phyloP scores from a whole-genome alignment of 1,140 invertebrate species.

The Eupeodes corollae region DNA sequence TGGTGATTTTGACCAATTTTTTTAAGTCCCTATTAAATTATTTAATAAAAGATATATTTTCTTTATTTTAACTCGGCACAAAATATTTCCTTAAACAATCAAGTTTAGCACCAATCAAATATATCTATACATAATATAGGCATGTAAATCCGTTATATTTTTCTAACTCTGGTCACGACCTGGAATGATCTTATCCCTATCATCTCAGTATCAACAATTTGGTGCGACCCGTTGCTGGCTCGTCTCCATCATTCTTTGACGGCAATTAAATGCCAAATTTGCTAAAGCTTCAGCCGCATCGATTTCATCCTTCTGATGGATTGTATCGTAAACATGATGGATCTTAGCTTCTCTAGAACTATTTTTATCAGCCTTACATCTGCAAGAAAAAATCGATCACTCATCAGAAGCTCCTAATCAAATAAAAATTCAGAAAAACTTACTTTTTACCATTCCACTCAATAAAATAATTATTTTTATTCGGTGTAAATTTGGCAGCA shows the following conservation, averaged over 20 bases:
- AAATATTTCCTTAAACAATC: too few relatives aligned
- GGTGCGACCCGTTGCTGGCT: too few relatives aligned
- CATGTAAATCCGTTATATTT: too few relatives aligned
- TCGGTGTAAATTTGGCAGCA: slow-evolving; percentile 51
- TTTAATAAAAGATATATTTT: too few relatives aligned
- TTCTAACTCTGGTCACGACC: too few relatives aligned
- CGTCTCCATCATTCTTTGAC: slow-evolving; percentile 16
- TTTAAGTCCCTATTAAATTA: too few relatives aligned
- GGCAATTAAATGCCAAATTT: slow-evolving; percentile 32
- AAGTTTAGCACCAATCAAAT: too few relatives aligned
- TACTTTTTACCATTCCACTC: slow-evolving; percentile 44
- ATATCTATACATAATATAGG: too few relatives aligned
- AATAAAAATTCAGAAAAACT: slow-evolving; percentile 2
- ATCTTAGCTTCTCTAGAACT: neutral
- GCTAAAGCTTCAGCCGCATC: slow-evolving; percentile 57
- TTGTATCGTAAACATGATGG: slow-evolving; percentile 1
- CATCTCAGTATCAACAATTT: too few relatives aligned
- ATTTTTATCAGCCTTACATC: neutral
- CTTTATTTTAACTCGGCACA: too few relatives aligned
- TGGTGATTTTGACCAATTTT: too few relatives aligned
- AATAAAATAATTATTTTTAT: slow-evolving; percentile 50
- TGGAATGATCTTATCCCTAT: too few relatives aligned
- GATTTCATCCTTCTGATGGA: slow-evolving; percentile 54
- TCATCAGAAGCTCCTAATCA: neutral
- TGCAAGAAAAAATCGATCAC: neutral